Percentiles rank a stretch among this genome's conserved stretches.
Conservation (phyloP, 1,140 invertebrate species). For the Prorops nasuta region DNA sequence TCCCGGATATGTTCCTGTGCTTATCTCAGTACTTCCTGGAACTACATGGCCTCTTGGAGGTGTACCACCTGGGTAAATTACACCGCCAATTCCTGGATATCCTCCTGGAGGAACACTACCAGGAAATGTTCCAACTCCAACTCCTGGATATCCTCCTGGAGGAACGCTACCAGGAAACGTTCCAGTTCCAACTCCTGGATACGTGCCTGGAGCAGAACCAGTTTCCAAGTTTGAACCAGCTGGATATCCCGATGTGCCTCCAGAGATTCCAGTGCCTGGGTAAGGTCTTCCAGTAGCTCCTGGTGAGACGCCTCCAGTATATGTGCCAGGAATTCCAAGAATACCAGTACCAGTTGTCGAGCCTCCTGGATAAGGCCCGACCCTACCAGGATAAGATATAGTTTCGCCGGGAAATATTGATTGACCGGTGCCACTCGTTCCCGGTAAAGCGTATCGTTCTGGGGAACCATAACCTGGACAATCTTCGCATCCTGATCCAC, state of each 20-base stretch:
- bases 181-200: neutral
- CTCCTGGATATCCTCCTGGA: neutral
- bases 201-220: neutral
- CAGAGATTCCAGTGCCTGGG: slow-evolving; percentile 10
- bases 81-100: slow-evolving; percentile 3
- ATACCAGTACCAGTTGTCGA: slow-evolving; percentile 12
- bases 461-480: slow-evolving; percentile 34
- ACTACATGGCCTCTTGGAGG: neutral
- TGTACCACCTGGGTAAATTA: slow-evolving; percentile 9
- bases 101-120: neutral
- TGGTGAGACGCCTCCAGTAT: neutral
- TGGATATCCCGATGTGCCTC: slow-evolving; percentile 7
- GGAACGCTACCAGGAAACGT: neutral
- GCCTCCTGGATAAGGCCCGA: slow-evolving; percentile 15
- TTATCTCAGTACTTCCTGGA: slow-evolving; percentile 9
- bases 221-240: slow-evolving; percentile 8
- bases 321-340: slow-evolving; percentile 11
- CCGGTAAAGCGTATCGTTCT: slow-evolving; percentile 5
- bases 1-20: neutral
- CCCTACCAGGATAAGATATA: slow-evolving; percentile 17
- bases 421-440: slow-evolving; percentile 11
- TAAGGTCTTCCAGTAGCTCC: neutral
- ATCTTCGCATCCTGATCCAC: slow-evolving; percentile 46
- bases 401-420: neutral
- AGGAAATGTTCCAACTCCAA: neutral